Conservation (phyloP, 2,113 vertebrate genomes). For the Solea senegalensis region DNA sequence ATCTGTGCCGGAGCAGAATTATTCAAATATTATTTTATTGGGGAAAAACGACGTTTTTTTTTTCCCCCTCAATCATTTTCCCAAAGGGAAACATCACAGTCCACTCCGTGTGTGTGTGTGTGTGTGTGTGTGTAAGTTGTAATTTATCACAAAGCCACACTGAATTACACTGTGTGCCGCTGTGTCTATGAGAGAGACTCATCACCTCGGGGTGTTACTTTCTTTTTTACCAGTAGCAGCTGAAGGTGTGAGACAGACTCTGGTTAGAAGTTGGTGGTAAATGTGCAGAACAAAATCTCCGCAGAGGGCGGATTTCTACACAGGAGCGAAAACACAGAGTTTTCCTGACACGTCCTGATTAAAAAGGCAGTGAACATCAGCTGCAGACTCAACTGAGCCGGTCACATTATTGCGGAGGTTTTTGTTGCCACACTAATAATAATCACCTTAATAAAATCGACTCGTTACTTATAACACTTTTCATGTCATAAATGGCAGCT, state of each 20-base stretch:
- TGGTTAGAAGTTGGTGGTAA: conserved; percentile 56
- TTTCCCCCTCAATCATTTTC: background rate
- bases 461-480: too few species aligned
- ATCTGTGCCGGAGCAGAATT: background rate
- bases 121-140: background rate
- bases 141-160: conserved; percentile 6
- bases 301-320: background rate
- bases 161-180: background rate
- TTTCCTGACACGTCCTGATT: conserved; percentile 14
- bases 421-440: too few species aligned
- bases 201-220: conserved; percentile 38
- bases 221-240: conserved; percentile 22
- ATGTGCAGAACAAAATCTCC: conserved; percentile 39
- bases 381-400: too few species aligned
- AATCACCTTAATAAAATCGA: too few species aligned
- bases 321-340: background rate
- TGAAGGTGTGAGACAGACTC: conserved; percentile 51
- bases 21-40: too few species aligned
- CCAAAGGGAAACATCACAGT: background rate
- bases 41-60: too few species aligned
- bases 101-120: background rate
- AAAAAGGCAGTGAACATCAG: conserved; percentile 3
- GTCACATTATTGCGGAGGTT: too few species aligned
- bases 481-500: too few species aligned
- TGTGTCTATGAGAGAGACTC: conserved; percentile 19